Percentiles rank a stretch among this genome's conserved stretches.
Conservation (phyloP, 2,113 vertebrate genomes). For the Mellivora capensis region DNA sequence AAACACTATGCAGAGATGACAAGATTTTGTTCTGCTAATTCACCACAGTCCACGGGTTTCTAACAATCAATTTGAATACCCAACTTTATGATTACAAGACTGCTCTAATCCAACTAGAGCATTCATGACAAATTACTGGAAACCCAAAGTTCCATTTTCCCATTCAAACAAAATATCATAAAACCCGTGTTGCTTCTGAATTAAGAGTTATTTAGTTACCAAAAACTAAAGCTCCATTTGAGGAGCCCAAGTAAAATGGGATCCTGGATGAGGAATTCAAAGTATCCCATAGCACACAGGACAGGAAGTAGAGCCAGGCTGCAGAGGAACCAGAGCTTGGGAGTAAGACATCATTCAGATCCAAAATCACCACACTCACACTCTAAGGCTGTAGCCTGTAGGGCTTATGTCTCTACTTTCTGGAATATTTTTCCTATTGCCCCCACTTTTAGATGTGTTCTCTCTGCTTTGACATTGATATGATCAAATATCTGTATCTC, state of each 20-base stretch:
- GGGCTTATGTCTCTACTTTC: neutral
- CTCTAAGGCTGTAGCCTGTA: neutral
- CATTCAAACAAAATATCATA: neutral
- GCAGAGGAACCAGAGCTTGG: neutral
- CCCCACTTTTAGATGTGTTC: neutral
- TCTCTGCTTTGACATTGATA: neutral
- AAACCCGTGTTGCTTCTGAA: neutral
- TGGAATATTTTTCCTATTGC: neutral
- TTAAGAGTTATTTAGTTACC: neutral
- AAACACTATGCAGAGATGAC: neutral
- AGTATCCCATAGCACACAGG: neutral
- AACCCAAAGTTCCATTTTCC: neutral
- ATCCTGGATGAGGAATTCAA: neutral
- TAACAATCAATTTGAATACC: neutral
- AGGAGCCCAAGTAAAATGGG: neutral
- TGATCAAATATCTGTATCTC: neutral
- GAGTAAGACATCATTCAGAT: neutral
- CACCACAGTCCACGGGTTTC: neutral
- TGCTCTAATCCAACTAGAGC: neutral
- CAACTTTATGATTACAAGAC: neutral
- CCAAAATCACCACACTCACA: neutral
- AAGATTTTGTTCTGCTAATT: neutral
- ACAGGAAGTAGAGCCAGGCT: neutral
- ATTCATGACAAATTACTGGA: neutral
- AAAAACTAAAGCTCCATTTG: neutral